Percentiles rank a stretch among this genome's conserved stretches.
Conservation (phyloP, 1,140 invertebrate species). For the Dreissena rostriformis region DNA sequence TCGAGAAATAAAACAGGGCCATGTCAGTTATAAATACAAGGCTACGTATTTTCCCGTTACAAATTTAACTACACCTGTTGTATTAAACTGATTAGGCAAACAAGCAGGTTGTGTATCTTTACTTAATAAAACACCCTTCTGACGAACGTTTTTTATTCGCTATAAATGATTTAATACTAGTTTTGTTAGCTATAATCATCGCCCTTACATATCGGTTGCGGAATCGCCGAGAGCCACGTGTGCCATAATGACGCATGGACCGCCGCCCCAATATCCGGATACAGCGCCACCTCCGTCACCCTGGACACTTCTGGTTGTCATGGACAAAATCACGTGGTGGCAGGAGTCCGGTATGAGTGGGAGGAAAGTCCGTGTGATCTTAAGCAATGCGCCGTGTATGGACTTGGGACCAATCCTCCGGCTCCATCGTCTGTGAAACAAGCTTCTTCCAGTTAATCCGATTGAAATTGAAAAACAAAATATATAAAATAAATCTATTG, state of each 20-base stretch:
- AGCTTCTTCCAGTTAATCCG: background rate
- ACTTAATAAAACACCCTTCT: background rate
- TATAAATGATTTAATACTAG: background rate
- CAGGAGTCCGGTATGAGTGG: constrained; percentile 72
- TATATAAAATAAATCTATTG: too few relatives aligned
- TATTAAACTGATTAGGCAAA: background rate
- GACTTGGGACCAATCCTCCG: constrained; percentile 61
- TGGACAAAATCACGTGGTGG: constrained; percentile 23
- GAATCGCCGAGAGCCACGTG: background rate
- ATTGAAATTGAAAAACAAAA: too few relatives aligned
- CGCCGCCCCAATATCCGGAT: constrained; percentile 44
- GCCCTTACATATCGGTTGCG: background rate
- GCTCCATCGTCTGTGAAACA: constrained; percentile 62
- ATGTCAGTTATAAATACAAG: too few relatives aligned
- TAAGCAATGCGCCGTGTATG: constrained; percentile 73
- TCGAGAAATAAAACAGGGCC: background rate
- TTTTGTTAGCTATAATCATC: background rate
- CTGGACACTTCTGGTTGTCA: constrained; percentile 56
- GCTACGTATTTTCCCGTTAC: too few relatives aligned
- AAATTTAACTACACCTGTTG: background rate
- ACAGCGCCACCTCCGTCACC: constrained; percentile 55
- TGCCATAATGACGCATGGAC: constrained; percentile 9
- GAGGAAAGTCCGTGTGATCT: constrained; percentile 71
- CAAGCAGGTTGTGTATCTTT: too few relatives aligned
- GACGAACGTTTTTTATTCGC: background rate